Conservation (phyloP, 1,140 invertebrate species). For the Lasaia peninsularis region DNA sequence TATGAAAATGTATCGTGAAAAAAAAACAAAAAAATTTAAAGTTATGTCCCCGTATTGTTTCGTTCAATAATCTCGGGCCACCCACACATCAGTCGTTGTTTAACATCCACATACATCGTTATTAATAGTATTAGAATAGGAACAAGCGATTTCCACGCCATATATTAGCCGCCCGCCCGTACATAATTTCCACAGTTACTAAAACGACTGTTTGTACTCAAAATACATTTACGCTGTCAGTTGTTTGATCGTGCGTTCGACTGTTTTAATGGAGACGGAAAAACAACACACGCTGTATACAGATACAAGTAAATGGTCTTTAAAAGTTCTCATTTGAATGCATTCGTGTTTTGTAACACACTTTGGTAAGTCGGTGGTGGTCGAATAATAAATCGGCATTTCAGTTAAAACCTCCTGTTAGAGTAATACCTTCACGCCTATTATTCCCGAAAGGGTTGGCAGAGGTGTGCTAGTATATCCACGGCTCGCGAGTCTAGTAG, state of each 20-base stretch:
- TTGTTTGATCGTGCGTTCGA: conserved; percentile 42
- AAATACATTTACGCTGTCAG: conserved; percentile 56
- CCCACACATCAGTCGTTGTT: neutral
- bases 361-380: neutral
- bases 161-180: conserved; percentile 17
- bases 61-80: neutral
- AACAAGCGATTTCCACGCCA: conserved; percentile 40
- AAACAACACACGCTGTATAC: conserved; percentile 5
- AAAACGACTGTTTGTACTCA: conserved; percentile 46
- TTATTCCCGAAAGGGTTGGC: too few relatives aligned
- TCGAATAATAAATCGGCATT: too few relatives aligned
- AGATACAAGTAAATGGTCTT: conserved; percentile 5
- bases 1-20: too few relatives aligned
- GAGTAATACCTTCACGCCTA: too few relatives aligned
- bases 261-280: conserved; percentile 34
- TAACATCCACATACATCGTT: neutral
- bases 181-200: conserved; percentile 37
- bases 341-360: conserved; percentile 2
- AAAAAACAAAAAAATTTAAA: too few relatives aligned
- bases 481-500: too few relatives aligned
- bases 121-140: conserved; percentile 22
- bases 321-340: neutral
- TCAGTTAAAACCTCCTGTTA: too few relatives aligned
- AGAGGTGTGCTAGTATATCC: too few relatives aligned
- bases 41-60: too few relatives aligned